Evolutionary conservation across 2,797 vertebrate species (phyloP).

Genomic region (Sebastes matsubarae): DNA sequence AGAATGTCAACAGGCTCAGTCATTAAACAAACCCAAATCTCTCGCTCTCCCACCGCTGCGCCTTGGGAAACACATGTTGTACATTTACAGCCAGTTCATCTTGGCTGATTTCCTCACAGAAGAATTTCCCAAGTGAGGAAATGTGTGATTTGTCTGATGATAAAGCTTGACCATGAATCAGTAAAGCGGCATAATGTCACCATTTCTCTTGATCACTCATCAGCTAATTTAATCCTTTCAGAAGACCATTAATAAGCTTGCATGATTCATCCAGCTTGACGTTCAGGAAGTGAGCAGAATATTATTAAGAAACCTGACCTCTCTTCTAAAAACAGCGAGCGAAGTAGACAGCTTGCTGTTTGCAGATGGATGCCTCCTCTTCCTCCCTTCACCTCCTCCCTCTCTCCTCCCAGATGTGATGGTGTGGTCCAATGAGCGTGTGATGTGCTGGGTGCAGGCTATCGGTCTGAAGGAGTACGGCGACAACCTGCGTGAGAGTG

Average conservation of each 20-base stretch:
- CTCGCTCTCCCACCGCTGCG: slow-evolving; percentile 10
- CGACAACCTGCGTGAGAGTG: slow-evolving; percentile 92
- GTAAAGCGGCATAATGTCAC: neutral
- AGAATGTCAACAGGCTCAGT: slow-evolving; percentile 46
- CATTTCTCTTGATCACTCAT: neutral
- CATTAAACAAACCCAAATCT: slow-evolving; percentile 45
- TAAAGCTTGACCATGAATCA: slow-evolving; percentile 2
- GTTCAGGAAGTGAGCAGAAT: slow-evolving; percentile 5
- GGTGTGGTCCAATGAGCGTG: slow-evolving; percentile 95
- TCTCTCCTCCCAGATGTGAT: slow-evolving; percentile 86
- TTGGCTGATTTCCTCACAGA: slow-evolving; percentile 6
- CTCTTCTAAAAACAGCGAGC: slow-evolving; percentile 1
- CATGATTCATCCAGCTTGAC: neutral
- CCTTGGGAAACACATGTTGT: slow-evolving; percentile 38
- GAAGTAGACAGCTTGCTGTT: slow-evolving; percentile 8
- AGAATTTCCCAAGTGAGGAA: slow-evolving; percentile 11
- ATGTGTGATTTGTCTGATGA: neutral
- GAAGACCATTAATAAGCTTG: neutral
- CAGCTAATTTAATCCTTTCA: neutral
- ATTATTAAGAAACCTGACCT: slow-evolving; percentile 21
- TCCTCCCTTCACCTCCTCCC: neutral
- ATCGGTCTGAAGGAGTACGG: slow-evolving; percentile 93
- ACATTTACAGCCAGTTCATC: slow-evolving; percentile 23
- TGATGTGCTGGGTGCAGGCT: slow-evolving; percentile 93
- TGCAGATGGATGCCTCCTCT: slow-evolving; percentile 11